A percentile compares a stretch with the other conserved stretches of the same genome.
These are phyloP conservation scores for Tetramorium simillimum DNA, from an alignment of 1,140 invertebrate species.

Conservation along the genomic window DNA sequence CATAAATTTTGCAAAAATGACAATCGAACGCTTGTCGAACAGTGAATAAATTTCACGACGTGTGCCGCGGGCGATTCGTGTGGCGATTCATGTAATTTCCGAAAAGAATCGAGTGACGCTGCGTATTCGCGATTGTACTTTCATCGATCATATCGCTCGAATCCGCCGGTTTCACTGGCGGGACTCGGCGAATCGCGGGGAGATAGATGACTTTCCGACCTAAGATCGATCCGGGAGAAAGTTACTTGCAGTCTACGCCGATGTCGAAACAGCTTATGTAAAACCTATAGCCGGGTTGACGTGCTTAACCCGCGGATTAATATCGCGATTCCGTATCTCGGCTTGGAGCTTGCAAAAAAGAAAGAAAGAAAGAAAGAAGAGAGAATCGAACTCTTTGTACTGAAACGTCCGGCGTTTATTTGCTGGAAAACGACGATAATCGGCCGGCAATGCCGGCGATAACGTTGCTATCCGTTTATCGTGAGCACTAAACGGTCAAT, in stretches of 20 bases:
- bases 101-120: not conserved
- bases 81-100: not conserved
- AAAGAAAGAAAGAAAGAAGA: not conserved
- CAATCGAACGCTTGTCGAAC: not conserved
- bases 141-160: slow-evolving; percentile 36
- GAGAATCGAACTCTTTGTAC: not conserved
- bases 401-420: not conserved
- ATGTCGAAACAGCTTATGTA: slow-evolving; percentile 71
- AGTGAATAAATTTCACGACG: not conserved
- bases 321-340: not conserved
- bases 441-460: not conserved
- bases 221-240: slow-evolving; percentile 71
- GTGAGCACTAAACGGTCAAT: slow-evolving; percentile 1
- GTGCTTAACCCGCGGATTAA: not conserved
- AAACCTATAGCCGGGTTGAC: slow-evolving; percentile 14
- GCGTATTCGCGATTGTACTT: slow-evolving; percentile 20
- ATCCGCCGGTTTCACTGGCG: slow-evolving; percentile 58
- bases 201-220: slow-evolving; percentile 63
- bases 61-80: not conserved
- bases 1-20: slow-evolving; percentile 9
- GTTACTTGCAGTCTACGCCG: slow-evolving; percentile 53
- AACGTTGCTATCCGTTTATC: slow-evolving; percentile 48
- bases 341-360: not conserved
- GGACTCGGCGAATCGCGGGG: slow-evolving; percentile 42
- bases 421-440: slow-evolving; percentile 3